Conservation (phyloP, 2,797 vertebrate species). For the Todus mexicanus region DNA sequence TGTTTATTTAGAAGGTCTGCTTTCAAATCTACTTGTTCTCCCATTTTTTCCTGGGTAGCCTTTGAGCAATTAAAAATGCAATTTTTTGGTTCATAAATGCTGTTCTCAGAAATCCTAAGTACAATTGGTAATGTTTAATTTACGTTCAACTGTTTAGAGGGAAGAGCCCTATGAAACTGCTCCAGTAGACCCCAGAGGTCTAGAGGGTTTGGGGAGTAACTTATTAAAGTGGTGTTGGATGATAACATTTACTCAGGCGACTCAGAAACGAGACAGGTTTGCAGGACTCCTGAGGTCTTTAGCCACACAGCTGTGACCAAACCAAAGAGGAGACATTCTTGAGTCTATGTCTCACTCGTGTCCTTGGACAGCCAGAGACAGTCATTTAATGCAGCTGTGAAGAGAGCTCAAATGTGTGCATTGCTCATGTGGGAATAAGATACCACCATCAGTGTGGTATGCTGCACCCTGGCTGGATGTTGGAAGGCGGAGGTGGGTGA, state of each 20-base stretch:
- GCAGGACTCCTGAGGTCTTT: not conserved
- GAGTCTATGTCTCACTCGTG: not conserved
- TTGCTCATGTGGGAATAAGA: rapidly evolving
- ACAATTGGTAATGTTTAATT: not conserved
- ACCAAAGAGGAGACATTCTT: not conserved
- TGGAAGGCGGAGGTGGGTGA: not conserved
- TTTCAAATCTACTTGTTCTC: not conserved
- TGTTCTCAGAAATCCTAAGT: not conserved
- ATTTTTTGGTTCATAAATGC: not conserved
- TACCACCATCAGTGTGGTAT: not conserved
- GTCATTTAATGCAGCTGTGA: not conserved
- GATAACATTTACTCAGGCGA: not conserved
- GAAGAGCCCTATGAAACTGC: not conserved
- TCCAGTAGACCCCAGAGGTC: not conserved
- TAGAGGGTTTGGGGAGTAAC: not conserved
- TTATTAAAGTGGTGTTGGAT: not conserved
- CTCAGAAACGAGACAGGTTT: not conserved
- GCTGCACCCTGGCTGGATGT: not conserved
- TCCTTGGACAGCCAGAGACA: not conserved
- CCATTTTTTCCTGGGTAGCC: not conserved
- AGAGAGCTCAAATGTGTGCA: not conserved
- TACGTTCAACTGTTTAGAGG: not conserved
- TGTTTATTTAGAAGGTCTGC: not conserved
- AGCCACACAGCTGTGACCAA: not conserved
- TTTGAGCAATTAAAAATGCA: not conserved